Percentiles rank a stretch among this genome's conserved stretches.
Conservation (phyloP, 2,888 invertebrate genomes). For the Rotaria sp. region DNA sequence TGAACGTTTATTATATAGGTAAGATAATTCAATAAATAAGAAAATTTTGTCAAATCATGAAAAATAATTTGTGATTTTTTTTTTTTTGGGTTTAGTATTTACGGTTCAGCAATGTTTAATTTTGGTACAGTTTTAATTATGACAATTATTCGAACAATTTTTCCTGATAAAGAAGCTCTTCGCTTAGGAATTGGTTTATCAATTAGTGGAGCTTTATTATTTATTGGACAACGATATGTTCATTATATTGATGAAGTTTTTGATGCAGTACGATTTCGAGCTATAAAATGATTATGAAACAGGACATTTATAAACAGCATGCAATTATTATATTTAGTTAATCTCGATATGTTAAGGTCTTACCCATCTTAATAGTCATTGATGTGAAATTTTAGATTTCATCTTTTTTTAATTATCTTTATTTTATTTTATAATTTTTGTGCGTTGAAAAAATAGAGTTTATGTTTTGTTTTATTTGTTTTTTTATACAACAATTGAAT, state of each 20-base stretch:
- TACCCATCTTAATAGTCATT: background rate
- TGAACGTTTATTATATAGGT: slow-evolving; percentile 24
- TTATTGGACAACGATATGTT: background rate
- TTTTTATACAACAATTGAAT: background rate
- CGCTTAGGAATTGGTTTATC: slow-evolving; percentile 3
- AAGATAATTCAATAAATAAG: background rate
- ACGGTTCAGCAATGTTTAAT: slow-evolving; percentile 10
- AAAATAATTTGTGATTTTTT: background rate
- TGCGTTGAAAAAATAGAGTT: background rate
- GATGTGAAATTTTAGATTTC: background rate
- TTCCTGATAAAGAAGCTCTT: background rate
- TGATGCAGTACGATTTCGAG: background rate
- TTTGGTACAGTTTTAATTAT: slow-evolving; percentile 1
- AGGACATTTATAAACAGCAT: background rate
- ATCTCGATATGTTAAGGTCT: background rate
- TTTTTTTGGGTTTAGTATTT: background rate
- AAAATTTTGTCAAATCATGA: background rate
- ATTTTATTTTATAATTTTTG: background rate
- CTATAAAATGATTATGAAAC: background rate
- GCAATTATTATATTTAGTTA: background rate
- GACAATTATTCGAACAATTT: background rate
- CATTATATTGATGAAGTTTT: slow-evolving; percentile 27
- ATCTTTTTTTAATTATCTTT: background rate
- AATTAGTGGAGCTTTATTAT: background rate
- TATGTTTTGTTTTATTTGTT: background rate